A percentile compares a stretch with the other conserved stretches of the same genome.
These are phyloP conservation scores for Daptonema setosum DNA, from an alignment of 2,888 invertebrate species.

Conservation along the genomic window DNA sequence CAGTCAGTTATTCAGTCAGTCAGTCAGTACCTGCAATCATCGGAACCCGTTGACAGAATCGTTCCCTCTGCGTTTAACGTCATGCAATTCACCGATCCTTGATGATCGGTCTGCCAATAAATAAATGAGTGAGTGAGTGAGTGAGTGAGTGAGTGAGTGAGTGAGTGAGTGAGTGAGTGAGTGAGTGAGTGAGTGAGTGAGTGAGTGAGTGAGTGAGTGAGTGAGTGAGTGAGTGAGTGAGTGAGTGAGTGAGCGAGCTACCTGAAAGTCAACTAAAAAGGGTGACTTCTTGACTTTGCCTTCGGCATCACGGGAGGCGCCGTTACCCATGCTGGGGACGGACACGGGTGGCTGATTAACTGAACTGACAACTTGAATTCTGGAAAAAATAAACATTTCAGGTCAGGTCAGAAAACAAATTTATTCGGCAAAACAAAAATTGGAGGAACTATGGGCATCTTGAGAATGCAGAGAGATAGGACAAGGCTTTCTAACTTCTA, in stretches of 20 bases:
- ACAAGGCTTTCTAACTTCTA: too few species aligned
- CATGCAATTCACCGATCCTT: slow-evolving; percentile 34
- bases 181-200: background rate
- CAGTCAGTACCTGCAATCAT: slow-evolving; percentile 32
- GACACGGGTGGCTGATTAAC: too few species aligned
- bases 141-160: background rate
- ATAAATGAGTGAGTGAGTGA: background rate
- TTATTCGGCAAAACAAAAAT: too few species aligned
- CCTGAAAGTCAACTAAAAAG: background rate
- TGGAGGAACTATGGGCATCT: too few species aligned
- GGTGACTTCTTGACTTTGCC: background rate
- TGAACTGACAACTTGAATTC: too few species aligned
- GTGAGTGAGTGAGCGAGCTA: background rate
- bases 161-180: background rate
- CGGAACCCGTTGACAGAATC: slow-evolving; percentile 34
- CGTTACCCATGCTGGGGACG: background rate
- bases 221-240: background rate
- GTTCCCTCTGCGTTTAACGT: slow-evolving; percentile 34
- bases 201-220: background rate
- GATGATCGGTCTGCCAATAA: slow-evolving; percentile 26
- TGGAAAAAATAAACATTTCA: too few species aligned
- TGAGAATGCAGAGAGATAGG: too few species aligned
- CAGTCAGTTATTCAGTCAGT: too few species aligned
- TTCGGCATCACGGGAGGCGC: background rate
- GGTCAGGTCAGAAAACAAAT: too few species aligned